phyloP scores from a whole-genome alignment of 2,888 invertebrate genomes.

The Drosophila demipolita region DNA sequence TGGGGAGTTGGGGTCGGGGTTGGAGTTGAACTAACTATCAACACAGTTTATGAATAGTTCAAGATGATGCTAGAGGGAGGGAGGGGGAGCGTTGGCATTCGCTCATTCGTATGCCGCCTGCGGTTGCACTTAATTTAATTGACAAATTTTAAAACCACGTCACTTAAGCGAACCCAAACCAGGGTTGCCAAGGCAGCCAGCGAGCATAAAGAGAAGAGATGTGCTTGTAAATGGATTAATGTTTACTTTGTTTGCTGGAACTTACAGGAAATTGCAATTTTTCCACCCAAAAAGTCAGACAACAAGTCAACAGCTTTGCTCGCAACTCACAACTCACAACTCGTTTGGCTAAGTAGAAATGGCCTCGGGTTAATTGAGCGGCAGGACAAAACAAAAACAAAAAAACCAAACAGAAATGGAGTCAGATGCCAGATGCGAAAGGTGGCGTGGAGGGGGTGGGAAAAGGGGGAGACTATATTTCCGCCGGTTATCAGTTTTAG shows the following conservation, averaged over 20 bases:
- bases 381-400: conserved; percentile 27
- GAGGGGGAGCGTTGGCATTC: conserved; percentile 31
- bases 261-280: conserved; percentile 81
- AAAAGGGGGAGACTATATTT: conserved; percentile 40
- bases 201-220: conserved; percentile 22
- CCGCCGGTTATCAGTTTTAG: conserved; percentile 65
- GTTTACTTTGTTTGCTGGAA: conserved; percentile 78
- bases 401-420: conserved; percentile 6
- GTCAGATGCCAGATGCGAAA: conserved; percentile 24
- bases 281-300: conserved; percentile 79
- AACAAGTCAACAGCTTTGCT: conserved; percentile 76
- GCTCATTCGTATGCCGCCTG: conserved; percentile 80
- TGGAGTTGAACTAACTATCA: conserved; percentile 66
- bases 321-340: conserved; percentile 54
- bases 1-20: background rate
- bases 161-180: conserved; percentile 59
- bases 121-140: conserved; percentile 85
- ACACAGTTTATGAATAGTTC: conserved; percentile 79
- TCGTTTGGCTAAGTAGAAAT: conserved; percentile 73
- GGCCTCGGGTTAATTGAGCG: conserved; percentile 79
- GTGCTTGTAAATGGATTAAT: conserved; percentile 79
- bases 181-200: conserved; percentile 30
- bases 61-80: conserved; percentile 29
- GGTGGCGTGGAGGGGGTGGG: background rate
- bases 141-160: conserved; percentile 83